Conservation (phyloP, 2,888 invertebrate species). For the Troides oblongomaculatus region DNA sequence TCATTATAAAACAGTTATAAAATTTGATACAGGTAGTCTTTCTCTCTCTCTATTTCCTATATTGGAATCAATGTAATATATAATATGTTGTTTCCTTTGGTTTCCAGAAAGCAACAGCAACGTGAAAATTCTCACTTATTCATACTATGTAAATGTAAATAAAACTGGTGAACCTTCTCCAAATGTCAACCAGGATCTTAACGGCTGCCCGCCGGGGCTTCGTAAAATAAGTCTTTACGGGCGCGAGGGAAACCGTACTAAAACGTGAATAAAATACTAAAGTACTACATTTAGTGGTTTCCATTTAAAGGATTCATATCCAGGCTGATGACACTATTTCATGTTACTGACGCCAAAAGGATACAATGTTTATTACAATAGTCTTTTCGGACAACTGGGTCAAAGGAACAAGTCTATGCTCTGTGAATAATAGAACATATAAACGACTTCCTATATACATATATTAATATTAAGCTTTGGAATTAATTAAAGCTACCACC, state of each 20-base stretch:
- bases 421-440: no score
- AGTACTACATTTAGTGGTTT: conserved; percentile 8
- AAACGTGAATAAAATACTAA: conserved; percentile 19
- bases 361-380: no score
- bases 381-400: no score
- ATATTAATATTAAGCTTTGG: no score
- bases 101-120: background rate
- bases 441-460: no score
- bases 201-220: conserved; percentile 4
- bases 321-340: background rate
- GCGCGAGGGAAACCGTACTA: conserved; percentile 21
- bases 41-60: no score
- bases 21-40: no score
- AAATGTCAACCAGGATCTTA: conserved; percentile 18
- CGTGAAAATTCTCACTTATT: background rate
- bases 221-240: conserved; percentile 23
- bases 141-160: background rate
- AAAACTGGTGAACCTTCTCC: conserved; percentile 6
- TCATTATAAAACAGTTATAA: no score
- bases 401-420: no score
- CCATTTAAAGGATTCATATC: conserved; percentile 11
- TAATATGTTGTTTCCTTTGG: background rate
- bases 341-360: background rate
- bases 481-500: no score
- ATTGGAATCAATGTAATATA: no score